Evolutionary conservation across 2,888 invertebrate genomes (phyloP), one percentile per base, ranked within the genome.

Genomic region (Heliconius charithonia): DNA sequence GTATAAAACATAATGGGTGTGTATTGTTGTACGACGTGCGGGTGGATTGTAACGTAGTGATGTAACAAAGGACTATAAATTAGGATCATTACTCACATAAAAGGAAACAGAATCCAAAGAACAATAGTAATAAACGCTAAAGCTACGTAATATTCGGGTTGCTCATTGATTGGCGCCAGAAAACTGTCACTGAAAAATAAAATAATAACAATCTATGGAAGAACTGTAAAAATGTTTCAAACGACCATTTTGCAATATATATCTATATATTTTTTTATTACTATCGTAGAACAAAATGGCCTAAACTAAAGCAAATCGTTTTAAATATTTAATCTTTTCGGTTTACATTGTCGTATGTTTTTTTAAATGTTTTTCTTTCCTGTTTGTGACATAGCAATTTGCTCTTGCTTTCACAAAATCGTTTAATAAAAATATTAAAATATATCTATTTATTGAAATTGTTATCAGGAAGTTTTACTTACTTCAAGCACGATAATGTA

Each of bases 41-140:
- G 41, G 45, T 45, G 69, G 25, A 45, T 69, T 41, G 69, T 41
- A 69, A 45, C 69, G 41, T 41, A 63, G 81, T 69, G 77, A 66
- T 77, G 45, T 81, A 82, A 83, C 84, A 84, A 84, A 82, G 82
- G 80, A 75, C 62, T 74, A 83, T 83, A 78, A 81, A 81, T 75
- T 76, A 82, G 81, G 79, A 80, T 76, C 63, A 81, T 81, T 80
- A 92, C 94, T 91, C 83, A 94, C 94, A 93, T 82, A 87, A 93
- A 92, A 79, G 93, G 91, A 81, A 91, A 86, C 63, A 87, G 78
- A 63, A 91, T 89, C 91, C 93, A 94, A n/a, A 93, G 78, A 12
- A 91, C 89, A 19, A 89, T 69, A 32, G 90, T 83, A n/a, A 94
- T 88, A 59, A 92, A 81, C 10, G 88, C 86, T 76, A 91, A 83